A percentile compares a stretch with the other conserved stretches of the same genome.
These are phyloP conservation scores for Chaunax sp. DNA, from an alignment of 2,797 vertebrate species.

Conservation along the genomic window DNA sequence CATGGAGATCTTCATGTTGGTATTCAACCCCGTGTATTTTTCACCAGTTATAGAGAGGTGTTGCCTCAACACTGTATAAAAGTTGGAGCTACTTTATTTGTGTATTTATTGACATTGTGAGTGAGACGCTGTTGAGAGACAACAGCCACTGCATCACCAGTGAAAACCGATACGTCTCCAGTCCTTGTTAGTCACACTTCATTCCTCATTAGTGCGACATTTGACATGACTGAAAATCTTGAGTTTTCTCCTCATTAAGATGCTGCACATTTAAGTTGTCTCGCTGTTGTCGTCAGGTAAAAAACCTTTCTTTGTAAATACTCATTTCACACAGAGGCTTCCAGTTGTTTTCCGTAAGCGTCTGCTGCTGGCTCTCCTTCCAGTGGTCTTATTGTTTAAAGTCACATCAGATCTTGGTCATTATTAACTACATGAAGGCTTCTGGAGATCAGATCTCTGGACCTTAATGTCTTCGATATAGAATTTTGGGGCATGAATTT, in stretches of 20 bases:
- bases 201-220: slow-evolving; percentile 51
- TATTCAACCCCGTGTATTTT: not conserved
- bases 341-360: no score
- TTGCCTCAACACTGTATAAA: slow-evolving; percentile 24
- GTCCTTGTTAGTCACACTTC: slow-evolving; percentile 44
- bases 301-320: no score
- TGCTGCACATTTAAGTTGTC: not conserved
- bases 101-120: slow-evolving; percentile 23
- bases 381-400: no score
- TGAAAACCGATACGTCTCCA: slow-evolving; percentile 27
- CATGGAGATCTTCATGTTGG: not conserved
- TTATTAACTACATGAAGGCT: no score
- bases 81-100: not conserved
- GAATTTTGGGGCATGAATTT: no score
- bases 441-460: no score
- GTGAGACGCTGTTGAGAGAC: slow-evolving; percentile 20
- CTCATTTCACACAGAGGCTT: no score
- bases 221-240: slow-evolving; percentile 39
- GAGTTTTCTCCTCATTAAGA: slow-evolving; percentile 48
- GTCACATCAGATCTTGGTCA: no score
- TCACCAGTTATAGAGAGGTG: not conserved
- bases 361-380: no score
- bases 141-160: slow-evolving; percentile 34
- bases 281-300: slow-evolving; percentile 13
- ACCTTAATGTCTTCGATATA: no score